Base-by-base conservation (phyloP, 2,797 vertebrate species). In the Muscicapa striata region DNA sequence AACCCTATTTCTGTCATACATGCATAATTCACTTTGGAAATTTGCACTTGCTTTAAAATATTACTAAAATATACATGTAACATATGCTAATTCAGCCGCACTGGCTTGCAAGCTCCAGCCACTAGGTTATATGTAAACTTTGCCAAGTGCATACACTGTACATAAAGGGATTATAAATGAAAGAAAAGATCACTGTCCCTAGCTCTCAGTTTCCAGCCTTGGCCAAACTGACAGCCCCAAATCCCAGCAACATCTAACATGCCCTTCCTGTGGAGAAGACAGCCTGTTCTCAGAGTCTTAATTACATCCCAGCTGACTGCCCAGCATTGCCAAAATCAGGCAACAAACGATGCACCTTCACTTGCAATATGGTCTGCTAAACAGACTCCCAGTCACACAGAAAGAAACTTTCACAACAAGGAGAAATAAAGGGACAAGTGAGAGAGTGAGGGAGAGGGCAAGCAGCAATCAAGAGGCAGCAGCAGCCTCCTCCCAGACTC, bases 121-220 rank as follows among this genome's bases (percentile, higher is more conserved):
- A 97, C 97, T 97, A 96, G 97, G 97, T 98, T 98, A 95, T 95
- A 96, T 93, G 97, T 97, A 98, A 98, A 98, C 98, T 98, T 97
- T 94, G 97, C 98, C 98, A 98, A 98, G 97, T 98, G 97, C 98
- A 98, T 94, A 95, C 96, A 96, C 97, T 98, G 98, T 98, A 98
- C 98, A 98, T 98, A 98, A 98, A 99, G 98, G 98, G 99, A 99
- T 99, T 99, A 99, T 99, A 98, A 99, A 99, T 99, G 98, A 98
- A 98, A 98, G 98, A 98, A 98, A 98, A 98, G 97, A 97, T 98
- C 98, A 98, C 98, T 98, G 99, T 99, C 98, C 98, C 96, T 94
- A 96, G 98, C 98, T 98, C 97, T 98, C 98, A 83, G 96, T 98
- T 98, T 98, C 98, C 96, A 98, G 97, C 97, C 98, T 98, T 98